Conservation (phyloP, 2,113 vertebrate genomes). For the Ardeotis arabs region DNA sequence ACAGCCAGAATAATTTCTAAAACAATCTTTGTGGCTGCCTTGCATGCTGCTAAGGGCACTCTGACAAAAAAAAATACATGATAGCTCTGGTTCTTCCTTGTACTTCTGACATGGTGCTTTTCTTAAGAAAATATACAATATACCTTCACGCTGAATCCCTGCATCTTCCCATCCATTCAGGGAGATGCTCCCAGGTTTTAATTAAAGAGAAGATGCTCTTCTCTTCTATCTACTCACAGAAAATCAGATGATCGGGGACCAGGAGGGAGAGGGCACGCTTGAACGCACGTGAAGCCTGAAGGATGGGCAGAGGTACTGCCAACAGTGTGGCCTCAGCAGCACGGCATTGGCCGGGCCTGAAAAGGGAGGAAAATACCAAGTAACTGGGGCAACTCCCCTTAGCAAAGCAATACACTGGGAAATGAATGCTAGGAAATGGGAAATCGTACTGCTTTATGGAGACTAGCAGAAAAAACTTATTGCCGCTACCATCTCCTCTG, state of each 20-base stretch:
- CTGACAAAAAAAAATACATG: neutral
- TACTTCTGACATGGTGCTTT: neutral
- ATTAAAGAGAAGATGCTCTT: neutral
- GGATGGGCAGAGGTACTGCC: neutral
- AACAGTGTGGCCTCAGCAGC: fast-evolving
- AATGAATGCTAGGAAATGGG: neutral
- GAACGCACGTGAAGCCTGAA: fast-evolving
- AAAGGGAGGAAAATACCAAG: neutral
- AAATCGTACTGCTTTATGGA: neutral
- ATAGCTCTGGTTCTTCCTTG: neutral
- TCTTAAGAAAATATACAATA: neutral
- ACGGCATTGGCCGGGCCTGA: no score
- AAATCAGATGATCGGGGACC: neutral
- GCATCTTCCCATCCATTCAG: neutral
- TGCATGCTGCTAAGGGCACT: neutral
- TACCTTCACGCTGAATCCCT: neutral
- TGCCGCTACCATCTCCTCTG: neutral
- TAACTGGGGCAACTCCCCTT: fast-evolving
- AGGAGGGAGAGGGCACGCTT: neutral
- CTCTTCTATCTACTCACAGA: neutral
- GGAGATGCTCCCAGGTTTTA: neutral
- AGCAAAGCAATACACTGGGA: neutral
- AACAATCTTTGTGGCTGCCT: neutral
- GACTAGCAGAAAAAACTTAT: neutral
- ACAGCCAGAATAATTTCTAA: neutral